Evolutionary conservation across 2,113 vertebrate genomes (phyloP).

Genomic region (Thalassarche chlororhynchos): DNA sequence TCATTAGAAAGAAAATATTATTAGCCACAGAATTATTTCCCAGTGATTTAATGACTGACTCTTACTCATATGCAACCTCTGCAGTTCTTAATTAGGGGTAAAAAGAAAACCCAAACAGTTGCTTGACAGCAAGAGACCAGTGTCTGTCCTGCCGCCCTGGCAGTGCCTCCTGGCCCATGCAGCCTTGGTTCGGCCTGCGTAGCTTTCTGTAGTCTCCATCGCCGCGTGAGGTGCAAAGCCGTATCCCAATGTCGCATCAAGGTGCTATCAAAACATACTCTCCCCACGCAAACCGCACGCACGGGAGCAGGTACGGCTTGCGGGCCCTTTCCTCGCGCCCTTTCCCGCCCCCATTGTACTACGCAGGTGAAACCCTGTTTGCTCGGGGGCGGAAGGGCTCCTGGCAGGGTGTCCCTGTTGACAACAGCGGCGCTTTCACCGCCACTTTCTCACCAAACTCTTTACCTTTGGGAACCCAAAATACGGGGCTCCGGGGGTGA

Average conservation of each 20-base stretch:
- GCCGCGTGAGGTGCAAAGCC: rapidly evolving
- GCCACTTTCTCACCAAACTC: neutral
- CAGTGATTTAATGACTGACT: conserved; percentile 34
- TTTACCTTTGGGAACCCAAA: neutral
- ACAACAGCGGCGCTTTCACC: neutral
- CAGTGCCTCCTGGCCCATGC: rapidly evolving
- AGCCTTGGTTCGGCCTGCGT: rapidly evolving
- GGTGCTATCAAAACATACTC: rapidly evolving
- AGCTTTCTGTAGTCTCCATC: neutral
- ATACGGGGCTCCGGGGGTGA: rapidly evolving
- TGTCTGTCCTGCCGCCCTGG: neutral
- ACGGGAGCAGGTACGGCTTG: rapidly evolving
- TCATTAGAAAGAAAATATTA: conserved; percentile 75
- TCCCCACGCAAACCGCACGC: neutral
- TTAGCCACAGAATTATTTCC: conserved; percentile 58
- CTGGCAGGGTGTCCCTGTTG: no score
- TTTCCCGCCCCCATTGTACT: rapidly evolving
- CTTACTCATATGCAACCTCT: neutral
- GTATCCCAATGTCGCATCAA: neutral
- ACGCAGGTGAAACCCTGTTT: neutral
- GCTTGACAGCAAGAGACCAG: rapidly evolving
- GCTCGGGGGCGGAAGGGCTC: neutral
- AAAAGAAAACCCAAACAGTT: neutral
- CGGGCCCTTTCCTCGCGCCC: no score
- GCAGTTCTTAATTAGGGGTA: neutral